Evolutionary conservation across 2,888 invertebrate species (phyloP).

Genomic region (Agriopis aurantiaria): DNA sequence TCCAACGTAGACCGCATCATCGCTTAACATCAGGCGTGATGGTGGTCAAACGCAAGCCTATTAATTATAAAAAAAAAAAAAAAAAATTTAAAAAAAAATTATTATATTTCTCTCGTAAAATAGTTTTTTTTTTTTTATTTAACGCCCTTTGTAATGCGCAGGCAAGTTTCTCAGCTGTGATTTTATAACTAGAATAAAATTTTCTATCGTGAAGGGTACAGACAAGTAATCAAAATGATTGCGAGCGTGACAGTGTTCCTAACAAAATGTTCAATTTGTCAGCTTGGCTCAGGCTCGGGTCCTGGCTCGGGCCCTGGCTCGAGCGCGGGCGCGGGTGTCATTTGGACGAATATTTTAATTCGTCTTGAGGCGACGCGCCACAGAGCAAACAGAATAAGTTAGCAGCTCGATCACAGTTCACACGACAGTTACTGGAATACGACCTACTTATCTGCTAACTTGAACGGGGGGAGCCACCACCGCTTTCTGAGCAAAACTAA

Average conservation of each 20-base stretch:
- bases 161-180: slow-evolving; percentile 1
- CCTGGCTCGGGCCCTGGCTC: no score
- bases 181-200: slow-evolving; percentile 8
- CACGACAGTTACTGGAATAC: neutral
- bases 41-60: no score
- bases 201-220: neutral
- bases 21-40: no score
- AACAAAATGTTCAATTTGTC: slow-evolving; percentile 39
- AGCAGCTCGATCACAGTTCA: neutral
- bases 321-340: slow-evolving; percentile 1
- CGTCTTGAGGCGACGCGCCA: slow-evolving; percentile 35
- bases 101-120: no score
- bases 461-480: neutral
- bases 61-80: no score
- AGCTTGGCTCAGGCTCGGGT: slow-evolving; percentile 1
- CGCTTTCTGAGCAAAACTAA: neutral
- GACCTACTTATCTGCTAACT: neutral
- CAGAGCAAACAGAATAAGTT: slow-evolving; percentile 16
- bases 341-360: slow-evolving; percentile 42
- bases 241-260: slow-evolving; percentile 16
- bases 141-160: no score
- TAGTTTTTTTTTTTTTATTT: no score
- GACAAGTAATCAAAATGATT: slow-evolving; percentile 35
- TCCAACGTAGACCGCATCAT: no score
- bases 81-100: no score